Evolutionary conservation across 1,140 invertebrate genomes (phyloP).

Genomic region (Caenorhabditis briggsae): DNA sequence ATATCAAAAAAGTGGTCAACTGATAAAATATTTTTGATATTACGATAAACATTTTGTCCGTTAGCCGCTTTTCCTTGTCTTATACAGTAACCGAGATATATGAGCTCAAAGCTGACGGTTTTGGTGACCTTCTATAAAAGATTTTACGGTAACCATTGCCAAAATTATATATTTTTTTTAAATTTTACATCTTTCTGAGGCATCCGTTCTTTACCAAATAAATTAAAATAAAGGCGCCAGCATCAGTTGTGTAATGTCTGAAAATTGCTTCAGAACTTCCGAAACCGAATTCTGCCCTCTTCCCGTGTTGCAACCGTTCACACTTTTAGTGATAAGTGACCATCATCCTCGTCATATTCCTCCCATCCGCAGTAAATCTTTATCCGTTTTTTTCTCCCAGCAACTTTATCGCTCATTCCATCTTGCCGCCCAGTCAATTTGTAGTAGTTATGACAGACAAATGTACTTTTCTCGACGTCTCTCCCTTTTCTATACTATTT

Average conservation of each 20-base stretch:
- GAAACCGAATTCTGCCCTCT: not conserved
- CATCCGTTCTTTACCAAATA: no score
- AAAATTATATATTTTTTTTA: no score
- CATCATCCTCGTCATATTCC: not conserved
- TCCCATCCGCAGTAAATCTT: not conserved
- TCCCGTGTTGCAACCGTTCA: not conserved
- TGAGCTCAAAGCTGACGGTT: no score
- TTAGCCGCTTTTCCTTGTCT: not conserved
- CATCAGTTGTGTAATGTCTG: no score
- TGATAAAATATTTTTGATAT: not conserved
- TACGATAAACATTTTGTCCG: not conserved
- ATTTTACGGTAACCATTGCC: no score
- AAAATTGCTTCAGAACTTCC: no score
- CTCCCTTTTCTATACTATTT: not conserved
- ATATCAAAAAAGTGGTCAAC: no score
- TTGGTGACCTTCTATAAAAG: no score
- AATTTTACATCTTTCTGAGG: no score
- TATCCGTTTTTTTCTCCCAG: not conserved
- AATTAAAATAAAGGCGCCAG: no score
- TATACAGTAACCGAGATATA: no score
- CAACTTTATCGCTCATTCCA: conserved; percentile 16
- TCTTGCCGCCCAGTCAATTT: conserved; percentile 28
- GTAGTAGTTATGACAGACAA: conserved; percentile 51
- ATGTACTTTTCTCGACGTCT: not conserved
- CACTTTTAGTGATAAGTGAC: conserved; percentile 13